Evolutionary conservation across 2,888 invertebrate species (phyloP).

Genomic region (Apocheima hispidaria): DNA sequence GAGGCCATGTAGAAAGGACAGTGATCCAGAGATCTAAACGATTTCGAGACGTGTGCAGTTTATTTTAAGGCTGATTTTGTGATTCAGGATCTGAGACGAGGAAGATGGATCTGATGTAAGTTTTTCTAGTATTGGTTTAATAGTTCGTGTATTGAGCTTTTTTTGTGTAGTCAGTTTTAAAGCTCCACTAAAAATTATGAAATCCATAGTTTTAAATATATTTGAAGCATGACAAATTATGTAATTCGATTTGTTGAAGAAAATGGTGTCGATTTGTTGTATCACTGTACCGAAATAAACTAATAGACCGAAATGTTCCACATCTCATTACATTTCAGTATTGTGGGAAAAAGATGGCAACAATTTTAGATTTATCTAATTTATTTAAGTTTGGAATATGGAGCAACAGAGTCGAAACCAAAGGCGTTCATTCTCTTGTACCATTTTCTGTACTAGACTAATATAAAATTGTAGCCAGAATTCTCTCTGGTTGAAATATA

Average conservation of each 20-base stretch:
- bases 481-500: too few relatives aligned
- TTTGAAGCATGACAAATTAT: constrained; percentile 15
- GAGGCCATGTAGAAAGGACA: constrained; percentile 81
- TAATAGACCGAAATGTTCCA: too few relatives aligned
- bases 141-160: constrained; percentile 12
- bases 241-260: background rate
- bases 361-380: too few relatives aligned
- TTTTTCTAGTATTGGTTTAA: constrained; percentile 26
- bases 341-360: too few relatives aligned
- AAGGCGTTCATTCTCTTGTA: too few relatives aligned
- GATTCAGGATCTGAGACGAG: constrained; percentile 29
- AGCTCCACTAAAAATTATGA: constrained; percentile 7
- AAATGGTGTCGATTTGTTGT: background rate
- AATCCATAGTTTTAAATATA: too few relatives aligned
- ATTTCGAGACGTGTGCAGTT: constrained; percentile 33
- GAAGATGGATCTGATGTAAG: constrained; percentile 21
- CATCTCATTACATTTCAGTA: too few relatives aligned
- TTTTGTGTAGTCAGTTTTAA: constrained; percentile 14
- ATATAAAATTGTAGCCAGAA: background rate
- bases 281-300: background rate
- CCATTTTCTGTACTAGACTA: too few relatives aligned
- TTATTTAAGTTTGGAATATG: too few relatives aligned
- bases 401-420: too few relatives aligned
- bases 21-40: constrained; percentile 76
- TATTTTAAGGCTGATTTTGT: constrained; percentile 43